phyloP scores from a whole-genome alignment of 1,140 invertebrate genomes.

The Drosophila tropicalis region DNA sequence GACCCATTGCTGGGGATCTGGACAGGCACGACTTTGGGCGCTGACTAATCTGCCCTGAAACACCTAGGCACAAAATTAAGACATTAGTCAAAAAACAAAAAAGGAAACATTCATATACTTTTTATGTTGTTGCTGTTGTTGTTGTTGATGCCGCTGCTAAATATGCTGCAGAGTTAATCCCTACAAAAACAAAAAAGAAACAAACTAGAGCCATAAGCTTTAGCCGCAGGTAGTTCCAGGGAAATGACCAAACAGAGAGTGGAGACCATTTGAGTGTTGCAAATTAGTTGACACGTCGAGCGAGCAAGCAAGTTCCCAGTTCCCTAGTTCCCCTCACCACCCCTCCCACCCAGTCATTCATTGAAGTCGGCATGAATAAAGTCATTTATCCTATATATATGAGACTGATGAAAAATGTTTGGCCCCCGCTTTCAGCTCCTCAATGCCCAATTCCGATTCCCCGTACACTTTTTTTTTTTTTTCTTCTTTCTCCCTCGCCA shows the following conservation, averaged over 20 bases:
- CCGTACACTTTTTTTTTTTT: too few relatives aligned
- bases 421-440: conserved; percentile 14
- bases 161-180: conserved; percentile 56
- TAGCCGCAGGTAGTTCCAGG: conserved; percentile 75
- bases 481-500: background rate
- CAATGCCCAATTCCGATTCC: conserved; percentile 2
- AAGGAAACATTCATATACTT: background rate
- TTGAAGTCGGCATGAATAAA: conserved; percentile 75
- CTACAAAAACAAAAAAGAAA: conserved; percentile 42
- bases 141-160: conserved; percentile 34
- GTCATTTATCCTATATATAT: conserved; percentile 57
- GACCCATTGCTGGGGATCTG: conserved; percentile 29
- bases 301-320: conserved; percentile 25
- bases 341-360: conserved; percentile 9
- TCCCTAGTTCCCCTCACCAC: conserved; percentile 27
- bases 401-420: conserved; percentile 22
- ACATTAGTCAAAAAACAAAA: conserved; percentile 70
- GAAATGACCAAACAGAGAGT: conserved; percentile 50
- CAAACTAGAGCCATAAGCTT: conserved; percentile 36
- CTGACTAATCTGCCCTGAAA: conserved; percentile 56
- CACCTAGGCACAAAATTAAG: conserved; percentile 76
- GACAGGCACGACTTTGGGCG: conserved; percentile 33
- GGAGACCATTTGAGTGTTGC: conserved; percentile 68
- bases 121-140: conserved; percentile 27
- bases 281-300: conserved; percentile 79